Base-by-base conservation (phyloP, 2,888 invertebrate species). In the Drosophila rellima region DNA sequence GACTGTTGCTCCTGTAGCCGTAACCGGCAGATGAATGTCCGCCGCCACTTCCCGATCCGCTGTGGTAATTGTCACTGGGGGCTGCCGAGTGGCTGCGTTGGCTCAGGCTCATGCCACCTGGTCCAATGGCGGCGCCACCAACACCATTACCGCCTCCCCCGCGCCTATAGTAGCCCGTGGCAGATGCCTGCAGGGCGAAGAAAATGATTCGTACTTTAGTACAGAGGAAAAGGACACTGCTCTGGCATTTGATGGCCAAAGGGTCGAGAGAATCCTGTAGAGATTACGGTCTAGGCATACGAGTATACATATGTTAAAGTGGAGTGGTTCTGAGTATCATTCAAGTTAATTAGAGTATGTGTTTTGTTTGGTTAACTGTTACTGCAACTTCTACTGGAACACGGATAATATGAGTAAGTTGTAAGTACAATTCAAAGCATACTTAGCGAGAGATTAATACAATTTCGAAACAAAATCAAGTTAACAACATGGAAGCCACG, bases 51-150 rank as follows among this genome's bases (percentile, higher is more conserved):
- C 62, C 73, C 3, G 72, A 63, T 29, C 66, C 74, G 69, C 89
- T 86, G 81, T 92, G 91, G 79, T 93, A 93, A 78, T 90, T 90
- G 76, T 93, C 93, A 79, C 92, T 93, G 31, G 97, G 97, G 65
- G 97, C 97, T 64, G 97, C 97, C 64, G 97, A 97, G 93, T 97
- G 97, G 89, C 97, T 97, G 80, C 97, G 94, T 91, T 96, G 96
- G 66, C 91, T 89, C 17, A 91, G 82, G 82, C 89, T 91, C 90
- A 91, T 91, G 74, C 92, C 92, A 77, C 93, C 93, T 64, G 93
- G 92, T 75, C 92, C 93, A 77, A 91, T 92, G 73, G 82, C 66
- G 40, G 82, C 76, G 33, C 88, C 78, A 63, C 88, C 78, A 63
- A 93, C 91, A 81, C 92, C 93, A 90, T 92, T 92, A 74, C 80